Percentiles rank a stretch among this genome's conserved stretches.
These are phyloP conservation scores for Meloidogyne exigua DNA, from an alignment of 1,140 invertebrate genomes.

Conservation along the genomic window DNA sequence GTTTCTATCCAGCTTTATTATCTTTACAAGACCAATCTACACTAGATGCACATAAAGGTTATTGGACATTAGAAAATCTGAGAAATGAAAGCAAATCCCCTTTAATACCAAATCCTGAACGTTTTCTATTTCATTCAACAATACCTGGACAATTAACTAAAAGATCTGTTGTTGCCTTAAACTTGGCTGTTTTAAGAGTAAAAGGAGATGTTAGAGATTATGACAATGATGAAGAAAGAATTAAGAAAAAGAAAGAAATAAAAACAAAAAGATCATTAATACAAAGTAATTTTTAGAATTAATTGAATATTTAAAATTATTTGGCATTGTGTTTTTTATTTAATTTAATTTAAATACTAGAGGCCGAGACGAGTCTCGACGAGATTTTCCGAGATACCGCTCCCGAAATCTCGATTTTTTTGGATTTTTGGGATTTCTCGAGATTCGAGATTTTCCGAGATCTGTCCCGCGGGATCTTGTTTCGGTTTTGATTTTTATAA, in stretches of 20 bases:
- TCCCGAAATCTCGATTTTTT: too few species aligned
- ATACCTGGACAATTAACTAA: constrained; percentile 26
- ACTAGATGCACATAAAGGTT: constrained; percentile 44
- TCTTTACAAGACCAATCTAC: constrained; percentile 41
- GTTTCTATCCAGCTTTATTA: constrained; percentile 47
- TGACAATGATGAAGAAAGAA: constrained; percentile 30
- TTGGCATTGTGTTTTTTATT: too few species aligned
- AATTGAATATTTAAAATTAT: too few species aligned
- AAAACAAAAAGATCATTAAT: not conserved
- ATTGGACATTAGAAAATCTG: constrained; percentile 50
- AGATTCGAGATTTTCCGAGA: too few species aligned
- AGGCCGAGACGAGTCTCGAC: too few species aligned
- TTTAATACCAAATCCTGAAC: constrained; percentile 38
- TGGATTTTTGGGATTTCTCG: too few species aligned
- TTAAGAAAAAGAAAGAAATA: not conserved
- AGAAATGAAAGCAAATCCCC: constrained; percentile 20
- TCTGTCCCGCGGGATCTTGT: too few species aligned
- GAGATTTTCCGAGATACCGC: too few species aligned
- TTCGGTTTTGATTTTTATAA: too few species aligned
- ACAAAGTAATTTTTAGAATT: not conserved
- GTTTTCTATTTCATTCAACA: constrained; percentile 36
- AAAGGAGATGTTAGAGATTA: constrained; percentile 43
- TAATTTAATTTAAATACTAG: too few species aligned
- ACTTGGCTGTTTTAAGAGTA: constrained; percentile 48
- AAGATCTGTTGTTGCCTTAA: constrained; percentile 46